phyloP scores from a whole-genome alignment of 2,888 invertebrate species.

The Hetaerina titia region DNA sequence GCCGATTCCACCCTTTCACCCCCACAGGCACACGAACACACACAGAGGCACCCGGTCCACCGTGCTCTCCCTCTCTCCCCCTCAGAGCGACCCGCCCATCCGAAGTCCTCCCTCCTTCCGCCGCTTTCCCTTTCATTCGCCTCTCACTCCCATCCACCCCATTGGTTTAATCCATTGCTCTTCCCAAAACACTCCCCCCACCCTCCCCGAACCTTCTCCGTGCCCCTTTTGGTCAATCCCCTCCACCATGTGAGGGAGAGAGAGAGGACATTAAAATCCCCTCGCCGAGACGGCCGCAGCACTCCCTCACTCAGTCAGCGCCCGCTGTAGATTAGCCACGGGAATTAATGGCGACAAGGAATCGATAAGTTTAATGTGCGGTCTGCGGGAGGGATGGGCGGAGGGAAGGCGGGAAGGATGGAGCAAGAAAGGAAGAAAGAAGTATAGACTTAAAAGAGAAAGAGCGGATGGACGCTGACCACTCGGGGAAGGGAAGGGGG shows the following conservation, averaged over 20 bases:
- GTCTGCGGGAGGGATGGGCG: neutral
- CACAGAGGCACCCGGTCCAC: neutral
- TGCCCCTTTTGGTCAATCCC: neutral
- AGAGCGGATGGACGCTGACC: neutral
- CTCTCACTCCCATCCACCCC: neutral
- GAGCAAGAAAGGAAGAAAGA: neutral
- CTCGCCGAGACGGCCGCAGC: neutral
- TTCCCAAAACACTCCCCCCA: neutral
- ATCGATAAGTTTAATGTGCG: conserved; percentile 43
- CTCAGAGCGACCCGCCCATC: neutral
- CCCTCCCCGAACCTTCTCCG: neutral
- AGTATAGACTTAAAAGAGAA: neutral
- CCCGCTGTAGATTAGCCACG: conserved; percentile 34
- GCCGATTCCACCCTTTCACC: neutral
- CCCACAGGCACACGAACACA: neutral
- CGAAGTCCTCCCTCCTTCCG: neutral
- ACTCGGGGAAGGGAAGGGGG: neutral
- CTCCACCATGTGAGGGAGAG: too few relatives aligned
- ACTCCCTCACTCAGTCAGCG: neutral
- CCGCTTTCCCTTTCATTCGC: neutral
- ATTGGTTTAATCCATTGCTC: neutral
- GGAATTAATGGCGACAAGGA: conserved; percentile 33
- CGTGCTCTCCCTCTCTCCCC: neutral
- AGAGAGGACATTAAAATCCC: neutral
- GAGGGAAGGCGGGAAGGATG: neutral